Evolutionary conservation across 2,888 invertebrate genomes (phyloP).

Genomic region (Sminthurides aquaticus): DNA sequence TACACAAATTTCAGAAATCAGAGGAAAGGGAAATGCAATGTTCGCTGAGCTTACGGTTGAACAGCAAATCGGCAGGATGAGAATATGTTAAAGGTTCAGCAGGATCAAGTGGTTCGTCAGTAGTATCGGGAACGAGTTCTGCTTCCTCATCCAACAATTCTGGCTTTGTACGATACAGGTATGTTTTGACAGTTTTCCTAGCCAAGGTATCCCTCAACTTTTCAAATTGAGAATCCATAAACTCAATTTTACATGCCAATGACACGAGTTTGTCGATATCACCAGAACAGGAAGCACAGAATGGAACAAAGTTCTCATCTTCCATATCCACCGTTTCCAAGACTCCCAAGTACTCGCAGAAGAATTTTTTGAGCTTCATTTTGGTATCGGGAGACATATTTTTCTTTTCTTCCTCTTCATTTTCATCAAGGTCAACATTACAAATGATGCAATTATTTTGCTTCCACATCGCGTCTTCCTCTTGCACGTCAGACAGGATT

Average conservation of each 20-base stretch:
- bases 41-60: conserved; percentile 32
- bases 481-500: not conserved
- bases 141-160: conserved; percentile 35
- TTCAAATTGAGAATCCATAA: conserved; percentile 40
- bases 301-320: conserved; percentile 33
- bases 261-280: conserved; percentile 33
- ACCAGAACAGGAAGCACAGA: conserved; percentile 30
- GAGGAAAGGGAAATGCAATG: no score
- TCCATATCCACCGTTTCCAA: conserved; percentile 31
- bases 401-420: conserved; percentile 11
- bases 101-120: conserved; percentile 25
- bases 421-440: conserved; percentile 29
- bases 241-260: conserved; percentile 36
- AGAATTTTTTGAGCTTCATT: conserved; percentile 35
- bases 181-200: conserved; percentile 38
- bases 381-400: conserved; percentile 13
- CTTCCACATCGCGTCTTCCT: conserved; percentile 29
- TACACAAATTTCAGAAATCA: no score
- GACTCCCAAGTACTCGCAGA: conserved; percentile 35
- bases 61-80: conserved; percentile 30
- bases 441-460: conserved; percentile 40
- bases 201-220: conserved; percentile 37
- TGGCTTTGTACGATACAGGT: conserved; percentile 34
- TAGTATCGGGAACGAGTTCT: conserved; percentile 19
- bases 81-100: not conserved